Evolutionary conservation across 2,888 invertebrate species (phyloP).

Genomic region (Timema podura): DNA sequence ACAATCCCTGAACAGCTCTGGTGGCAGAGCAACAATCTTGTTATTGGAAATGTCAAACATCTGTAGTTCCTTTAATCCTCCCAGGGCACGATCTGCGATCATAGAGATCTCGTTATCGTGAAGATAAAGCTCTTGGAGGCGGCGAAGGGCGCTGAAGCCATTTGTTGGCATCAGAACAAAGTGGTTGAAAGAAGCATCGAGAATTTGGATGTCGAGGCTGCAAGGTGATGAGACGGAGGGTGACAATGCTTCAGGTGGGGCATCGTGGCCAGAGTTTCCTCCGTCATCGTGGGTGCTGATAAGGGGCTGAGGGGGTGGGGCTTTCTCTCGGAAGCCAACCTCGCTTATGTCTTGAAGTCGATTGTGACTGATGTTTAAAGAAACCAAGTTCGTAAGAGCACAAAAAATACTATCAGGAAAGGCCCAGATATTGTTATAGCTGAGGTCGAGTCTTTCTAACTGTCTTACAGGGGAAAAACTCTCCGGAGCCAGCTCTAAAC

Average conservation of each 20-base stretch:
- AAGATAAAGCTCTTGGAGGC: slow-evolving; percentile 74
- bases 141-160: slow-evolving; percentile 74
- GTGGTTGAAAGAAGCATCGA: slow-evolving; percentile 82
- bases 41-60: slow-evolving; percentile 87
- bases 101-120: slow-evolving; percentile 86
- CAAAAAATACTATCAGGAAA: slow-evolving; percentile 84
- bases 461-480: slow-evolving; percentile 73
- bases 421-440: slow-evolving; percentile 86
- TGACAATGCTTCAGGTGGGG: slow-evolving; percentile 29
- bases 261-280: slow-evolving; percentile 38
- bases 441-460: slow-evolving; percentile 78
- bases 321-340: slow-evolving; percentile 74
- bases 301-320: slow-evolving; percentile 50
- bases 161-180: slow-evolving; percentile 77
- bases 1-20: slow-evolving; percentile 77
- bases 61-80: slow-evolving; percentile 74
- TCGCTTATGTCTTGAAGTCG: slow-evolving; percentile 83
- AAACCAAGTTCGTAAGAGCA: slow-evolving; percentile 70
- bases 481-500: slow-evolving; percentile 73
- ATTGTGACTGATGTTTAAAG: slow-evolving; percentile 82
- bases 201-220: slow-evolving; percentile 72
- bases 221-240: slow-evolving; percentile 50
- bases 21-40: slow-evolving; percentile 81
- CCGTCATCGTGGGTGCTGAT: slow-evolving; percentile 55
- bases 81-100: slow-evolving; percentile 78